A percentile compares a stretch with the other conserved stretches of the same genome.
phyloP scores from a whole-genome alignment of 2,797 vertebrate species.

The Neopelma chrysocephalum region DNA sequence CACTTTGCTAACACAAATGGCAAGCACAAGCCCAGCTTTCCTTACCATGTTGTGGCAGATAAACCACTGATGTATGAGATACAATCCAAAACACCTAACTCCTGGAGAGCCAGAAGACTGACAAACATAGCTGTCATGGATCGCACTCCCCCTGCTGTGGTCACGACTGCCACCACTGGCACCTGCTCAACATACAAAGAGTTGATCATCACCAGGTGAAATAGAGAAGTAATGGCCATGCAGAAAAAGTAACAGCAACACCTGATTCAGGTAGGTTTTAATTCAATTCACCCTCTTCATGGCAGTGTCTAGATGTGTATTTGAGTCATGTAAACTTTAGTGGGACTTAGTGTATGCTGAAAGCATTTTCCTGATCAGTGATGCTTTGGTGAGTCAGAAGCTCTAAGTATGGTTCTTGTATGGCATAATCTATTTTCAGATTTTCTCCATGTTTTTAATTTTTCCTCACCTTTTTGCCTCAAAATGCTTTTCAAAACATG shows the following conservation, averaged over 20 bases:
- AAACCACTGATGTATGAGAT: conserved; percentile 82
- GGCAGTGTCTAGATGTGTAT: accelerated
- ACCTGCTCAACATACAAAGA: conserved; percentile 71
- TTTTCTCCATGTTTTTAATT: background rate
- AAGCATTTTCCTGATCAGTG: background rate
- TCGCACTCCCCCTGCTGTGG: conserved; percentile 81
- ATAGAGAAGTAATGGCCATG: background rate
- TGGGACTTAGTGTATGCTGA: background rate
- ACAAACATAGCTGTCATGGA: conserved; percentile 82
- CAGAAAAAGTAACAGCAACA: background rate
- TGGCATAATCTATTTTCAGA: background rate
- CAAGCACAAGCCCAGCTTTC: background rate
- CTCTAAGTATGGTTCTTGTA: background rate
- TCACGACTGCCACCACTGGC: conserved; percentile 81
- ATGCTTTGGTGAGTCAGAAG: background rate
- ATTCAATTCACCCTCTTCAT: background rate
- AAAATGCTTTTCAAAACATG: background rate
- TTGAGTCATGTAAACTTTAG: background rate
- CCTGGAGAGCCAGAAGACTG: conserved; percentile 79
- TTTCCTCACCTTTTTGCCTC: background rate
- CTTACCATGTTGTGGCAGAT: conserved; percentile 88
- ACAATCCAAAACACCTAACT: conserved; percentile 80
- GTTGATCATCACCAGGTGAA: background rate
- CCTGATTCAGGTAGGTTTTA: background rate
- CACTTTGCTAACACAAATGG: background rate